phyloP scores from a whole-genome alignment of 2,113 vertebrate species.

The Phaetusa simplex region DNA sequence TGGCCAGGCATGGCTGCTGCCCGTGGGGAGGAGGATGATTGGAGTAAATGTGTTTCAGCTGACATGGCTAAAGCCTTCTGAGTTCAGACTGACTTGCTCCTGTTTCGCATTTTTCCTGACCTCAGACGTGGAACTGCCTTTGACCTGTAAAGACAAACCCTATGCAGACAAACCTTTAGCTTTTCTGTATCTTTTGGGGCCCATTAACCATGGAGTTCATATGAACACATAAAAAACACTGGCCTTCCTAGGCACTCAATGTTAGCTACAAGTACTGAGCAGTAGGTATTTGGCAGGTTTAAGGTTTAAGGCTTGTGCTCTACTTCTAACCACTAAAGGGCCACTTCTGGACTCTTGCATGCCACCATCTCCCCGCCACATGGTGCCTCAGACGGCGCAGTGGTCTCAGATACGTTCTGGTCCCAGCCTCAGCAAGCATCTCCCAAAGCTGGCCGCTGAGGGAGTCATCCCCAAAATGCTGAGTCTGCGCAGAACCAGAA shows the following conservation, averaged over 20 bases:
- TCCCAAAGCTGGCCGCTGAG: conserved; percentile 32
- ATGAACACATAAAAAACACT: background rate
- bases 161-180: background rate
- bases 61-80: background rate
- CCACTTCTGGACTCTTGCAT: background rate
- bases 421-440: conserved; percentile 36
- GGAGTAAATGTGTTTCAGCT: background rate
- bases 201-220: background rate
- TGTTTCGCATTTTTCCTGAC: background rate
- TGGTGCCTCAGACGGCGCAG: background rate
- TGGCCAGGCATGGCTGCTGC: background rate
- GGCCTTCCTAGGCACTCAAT: conserved; percentile 37
- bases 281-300: conserved; percentile 37
- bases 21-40: background rate
- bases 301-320: conserved; percentile 67
- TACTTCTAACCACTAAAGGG: conserved; percentile 63
- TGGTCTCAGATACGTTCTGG: background rate
- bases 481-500: conserved; percentile 32
- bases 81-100: background rate
- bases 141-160: background rate
- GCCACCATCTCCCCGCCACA: background rate
- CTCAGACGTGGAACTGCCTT: background rate
- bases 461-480: conserved; percentile 59
- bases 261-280: conserved; percentile 33
- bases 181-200: background rate